Base-by-base conservation (phyloP, 2,113 vertebrate species). In the Ranitomeya variabilis region DNA sequence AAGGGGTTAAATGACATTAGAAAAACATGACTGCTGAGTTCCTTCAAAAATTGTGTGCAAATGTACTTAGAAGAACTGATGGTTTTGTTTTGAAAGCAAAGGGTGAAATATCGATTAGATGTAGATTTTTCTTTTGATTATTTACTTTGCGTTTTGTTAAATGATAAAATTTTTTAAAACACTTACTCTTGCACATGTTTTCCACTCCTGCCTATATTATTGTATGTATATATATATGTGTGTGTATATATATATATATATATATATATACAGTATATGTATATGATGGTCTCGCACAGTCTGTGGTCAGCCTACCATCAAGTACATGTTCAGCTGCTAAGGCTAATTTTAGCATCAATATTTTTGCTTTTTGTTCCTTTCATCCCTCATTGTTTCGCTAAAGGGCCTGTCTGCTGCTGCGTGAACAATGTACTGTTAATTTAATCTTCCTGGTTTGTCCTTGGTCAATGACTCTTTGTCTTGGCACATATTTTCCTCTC, bases 401-500 rank as follows among this genome's bases (percentile, higher is more conserved):
- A 45, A 64, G 57, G 80, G 26, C 59, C 59, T 82, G 26, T 82
- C 59, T 82, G 59, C 80, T 54, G 59, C 59, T 62, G 57, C 51
- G 80, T 64, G 80, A 62, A 82, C 31, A 64, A 60, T 82, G 59
- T 82, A n/a, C 57, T 81, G 79, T 19, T 82, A 82, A 82, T 82
- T 82, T 21, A 80, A 31, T 57, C 79, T 80, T 57, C 79, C 18
- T 37, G 31, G 26, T 62, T 64, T 82, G 59, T 82, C 80, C 80
- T 82, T 82, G 80, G 80, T 82, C 80, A 82, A 82, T 82, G 57
- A 82, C 80, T 82, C 57, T 59, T 26, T 82, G 11, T 82, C 59
- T 64, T 82, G 80, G 80, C 80, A 45, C 57, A 64, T 64, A 82
- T 82, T 82, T 74, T 64, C n/a, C 59, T 37, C 23, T 60, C 80